Conservation (phyloP, 2,888 invertebrate species). For the Pandemis corylana region DNA sequence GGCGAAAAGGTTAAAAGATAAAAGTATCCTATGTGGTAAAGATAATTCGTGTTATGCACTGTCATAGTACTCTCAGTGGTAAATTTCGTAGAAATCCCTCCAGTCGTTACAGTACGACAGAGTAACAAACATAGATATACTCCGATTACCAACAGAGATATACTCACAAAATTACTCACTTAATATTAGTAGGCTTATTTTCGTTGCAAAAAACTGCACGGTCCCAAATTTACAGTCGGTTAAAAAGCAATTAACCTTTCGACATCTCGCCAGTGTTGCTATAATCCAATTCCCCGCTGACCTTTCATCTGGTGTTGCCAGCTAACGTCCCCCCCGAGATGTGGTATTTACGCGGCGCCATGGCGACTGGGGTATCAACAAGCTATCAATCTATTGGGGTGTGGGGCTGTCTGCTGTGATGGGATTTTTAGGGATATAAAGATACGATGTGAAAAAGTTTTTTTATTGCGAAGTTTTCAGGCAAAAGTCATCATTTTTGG, state of each 20-base stretch:
- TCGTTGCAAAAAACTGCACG: neutral
- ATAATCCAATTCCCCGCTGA: slow-evolving; percentile 14
- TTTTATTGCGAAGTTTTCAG: too few species aligned
- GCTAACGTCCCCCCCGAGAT: slow-evolving; percentile 22
- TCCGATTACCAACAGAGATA: too few species aligned
- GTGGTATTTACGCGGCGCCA: slow-evolving; percentile 30
- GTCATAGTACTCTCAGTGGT: too few species aligned
- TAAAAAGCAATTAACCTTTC: slow-evolving; percentile 21
- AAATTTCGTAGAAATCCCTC: too few species aligned
- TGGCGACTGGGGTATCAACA: slow-evolving; percentile 39
- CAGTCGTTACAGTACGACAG: too few species aligned
- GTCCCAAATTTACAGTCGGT: neutral
- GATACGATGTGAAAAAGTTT: neutral
- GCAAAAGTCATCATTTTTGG: too few species aligned
- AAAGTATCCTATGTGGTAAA: too few species aligned
- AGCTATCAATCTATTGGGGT: slow-evolving; percentile 15
- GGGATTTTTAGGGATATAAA: neutral
- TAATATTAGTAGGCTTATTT: neutral
- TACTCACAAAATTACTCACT: too few species aligned
- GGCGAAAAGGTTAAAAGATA: too few species aligned
- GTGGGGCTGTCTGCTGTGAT: neutral
- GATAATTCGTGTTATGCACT: too few species aligned
- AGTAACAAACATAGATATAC: too few species aligned
- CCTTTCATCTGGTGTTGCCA: slow-evolving; percentile 29
- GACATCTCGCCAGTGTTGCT: slow-evolving; percentile 24